Evolutionary conservation across 2,888 invertebrate genomes (phyloP).

Genomic region (Gastracanthus pulcherrimus): DNA sequence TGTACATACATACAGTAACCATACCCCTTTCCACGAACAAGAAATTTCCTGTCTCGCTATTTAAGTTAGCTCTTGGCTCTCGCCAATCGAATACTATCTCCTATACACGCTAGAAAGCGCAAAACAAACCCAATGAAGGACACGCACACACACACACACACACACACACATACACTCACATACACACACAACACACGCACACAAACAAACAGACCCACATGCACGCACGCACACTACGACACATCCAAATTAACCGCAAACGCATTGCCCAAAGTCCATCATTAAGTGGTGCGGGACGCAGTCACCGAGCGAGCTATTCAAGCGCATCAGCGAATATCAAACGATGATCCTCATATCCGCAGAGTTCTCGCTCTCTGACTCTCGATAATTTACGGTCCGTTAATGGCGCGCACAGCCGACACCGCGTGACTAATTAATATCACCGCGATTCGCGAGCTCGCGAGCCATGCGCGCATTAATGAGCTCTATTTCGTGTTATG

Average conservation of each 20-base stretch:
- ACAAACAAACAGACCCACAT: background rate
- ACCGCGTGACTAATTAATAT: conserved; percentile 41
- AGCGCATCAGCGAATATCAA: background rate
- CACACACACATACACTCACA: background rate
- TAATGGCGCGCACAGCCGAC: conserved; percentile 19
- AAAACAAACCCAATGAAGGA: background rate
- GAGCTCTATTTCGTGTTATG: background rate
- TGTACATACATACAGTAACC: background rate
- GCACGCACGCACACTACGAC: background rate
- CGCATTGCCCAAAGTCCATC: no score
- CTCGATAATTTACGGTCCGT: conserved; percentile 24
- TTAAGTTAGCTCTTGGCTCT: conserved; percentile 3
- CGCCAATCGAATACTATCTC: background rate
- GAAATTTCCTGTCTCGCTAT: conserved; percentile 34
- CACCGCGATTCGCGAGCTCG: background rate
- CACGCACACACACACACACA: background rate
- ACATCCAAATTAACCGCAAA: background rate
- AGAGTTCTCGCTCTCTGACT: no score
- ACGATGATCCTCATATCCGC: background rate
- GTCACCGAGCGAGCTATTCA: background rate
- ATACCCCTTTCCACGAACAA: background rate
- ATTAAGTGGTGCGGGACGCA: no score
- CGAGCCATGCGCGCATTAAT: no score
- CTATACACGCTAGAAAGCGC: background rate
- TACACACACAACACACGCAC: background rate